A percentile compares a stretch with the other conserved stretches of the same genome.
phyloP scores from a whole-genome alignment of 2,888 invertebrate species.

The Epirrhoe tristata region DNA sequence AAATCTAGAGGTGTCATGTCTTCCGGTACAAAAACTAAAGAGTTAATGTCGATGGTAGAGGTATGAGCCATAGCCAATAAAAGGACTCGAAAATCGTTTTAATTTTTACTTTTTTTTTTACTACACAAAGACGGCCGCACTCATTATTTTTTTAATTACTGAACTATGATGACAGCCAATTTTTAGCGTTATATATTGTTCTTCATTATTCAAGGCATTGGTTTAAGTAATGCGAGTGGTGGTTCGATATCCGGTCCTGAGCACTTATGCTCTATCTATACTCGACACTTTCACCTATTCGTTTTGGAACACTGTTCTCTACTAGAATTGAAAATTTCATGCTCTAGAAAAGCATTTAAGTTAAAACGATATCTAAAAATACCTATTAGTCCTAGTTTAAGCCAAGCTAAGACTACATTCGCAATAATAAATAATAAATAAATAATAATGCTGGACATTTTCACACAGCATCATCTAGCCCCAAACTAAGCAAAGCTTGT shows the following conservation, averaged over 20 bases:
- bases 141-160: constrained; percentile 59
- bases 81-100: constrained; percentile 40
- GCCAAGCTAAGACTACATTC: too few relatives aligned
- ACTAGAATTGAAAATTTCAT: too few relatives aligned
- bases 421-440: too few relatives aligned
- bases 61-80: constrained; percentile 48
- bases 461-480: too few relatives aligned
- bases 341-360: too few relatives aligned
- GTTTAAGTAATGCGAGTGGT: background rate
- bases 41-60: constrained; percentile 52
- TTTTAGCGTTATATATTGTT: constrained; percentile 50
- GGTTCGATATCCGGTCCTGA: background rate
- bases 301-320: too few relatives aligned
- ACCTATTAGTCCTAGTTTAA: too few relatives aligned
- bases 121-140: constrained; percentile 41
- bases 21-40: constrained; percentile 69
- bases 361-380: too few relatives aligned
- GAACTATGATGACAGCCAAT: constrained; percentile 51
- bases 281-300: too few relatives aligned
- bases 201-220: constrained; percentile 32
- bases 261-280: background rate
- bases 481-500: too few relatives aligned
- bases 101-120: constrained; percentile 35
- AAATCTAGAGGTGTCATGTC: constrained; percentile 75
- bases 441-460: too few relatives aligned